A percentile compares a stretch with the other conserved stretches of the same genome.
Evolutionary conservation across 1,140 invertebrate species (phyloP).

Genomic region (Platyscapa corneri): DNA sequence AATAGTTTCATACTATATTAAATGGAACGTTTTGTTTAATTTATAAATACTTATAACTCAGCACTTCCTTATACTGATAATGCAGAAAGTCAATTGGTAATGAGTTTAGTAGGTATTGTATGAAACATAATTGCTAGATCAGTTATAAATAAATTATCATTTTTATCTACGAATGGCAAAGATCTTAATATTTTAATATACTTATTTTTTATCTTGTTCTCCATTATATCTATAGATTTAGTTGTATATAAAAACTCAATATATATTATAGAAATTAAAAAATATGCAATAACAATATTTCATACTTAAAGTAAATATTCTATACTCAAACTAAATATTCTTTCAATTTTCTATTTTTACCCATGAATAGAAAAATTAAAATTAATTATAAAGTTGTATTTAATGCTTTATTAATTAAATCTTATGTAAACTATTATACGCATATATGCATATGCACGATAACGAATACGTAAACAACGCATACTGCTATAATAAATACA

Average conservation of each 20-base stretch:
- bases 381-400: background rate
- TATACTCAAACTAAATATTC: background rate
- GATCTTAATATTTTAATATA: background rate
- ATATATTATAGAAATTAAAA: background rate
- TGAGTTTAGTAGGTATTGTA: slow-evolving; percentile 67
- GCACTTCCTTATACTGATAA: slow-evolving; percentile 62
- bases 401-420: background rate
- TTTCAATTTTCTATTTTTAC: background rate
- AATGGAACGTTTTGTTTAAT: slow-evolving; percentile 68
- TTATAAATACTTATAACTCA: slow-evolving; percentile 65
- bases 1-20: background rate
- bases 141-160: background rate
- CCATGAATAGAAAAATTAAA: background rate
- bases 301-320: background rate
- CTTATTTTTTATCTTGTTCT: background rate
- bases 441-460: background rate
- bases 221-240: background rate
- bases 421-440: background rate
- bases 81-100: slow-evolving; percentile 69
- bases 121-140: slow-evolving; percentile 65
- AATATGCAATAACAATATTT: background rate
- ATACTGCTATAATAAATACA: background rate
- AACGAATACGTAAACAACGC: background rate
- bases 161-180: background rate
- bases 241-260: background rate